Evolutionary conservation across 2,888 invertebrate species (phyloP).

Genomic region (Ernsta delagoae): DNA sequence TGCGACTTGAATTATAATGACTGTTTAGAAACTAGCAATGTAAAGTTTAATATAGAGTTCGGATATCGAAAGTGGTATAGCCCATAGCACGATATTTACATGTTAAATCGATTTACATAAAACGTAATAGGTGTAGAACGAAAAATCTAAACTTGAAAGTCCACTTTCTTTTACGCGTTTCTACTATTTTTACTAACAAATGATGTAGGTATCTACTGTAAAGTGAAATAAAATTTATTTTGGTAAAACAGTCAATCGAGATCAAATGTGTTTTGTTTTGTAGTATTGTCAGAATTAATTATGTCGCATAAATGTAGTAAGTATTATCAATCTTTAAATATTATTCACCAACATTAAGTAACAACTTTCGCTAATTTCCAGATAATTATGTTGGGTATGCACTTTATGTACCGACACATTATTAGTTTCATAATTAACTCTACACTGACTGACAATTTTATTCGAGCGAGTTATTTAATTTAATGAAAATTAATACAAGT

Average conservation of each 20-base stretch:
- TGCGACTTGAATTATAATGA: slow-evolving; percentile 44
- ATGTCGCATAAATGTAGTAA: no score
- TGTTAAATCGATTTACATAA: slow-evolving; percentile 12
- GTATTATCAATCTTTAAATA: no score
- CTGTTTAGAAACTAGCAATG: slow-evolving; percentile 9
- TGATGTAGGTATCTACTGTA: no score
- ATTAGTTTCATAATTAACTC: no score
- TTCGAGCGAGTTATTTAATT: no score
- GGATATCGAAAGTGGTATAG: slow-evolving; percentile 25
- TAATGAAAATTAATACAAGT: no score
- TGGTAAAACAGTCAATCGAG: not conserved
- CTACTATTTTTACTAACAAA: not conserved
- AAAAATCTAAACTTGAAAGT: slow-evolving; percentile 39
- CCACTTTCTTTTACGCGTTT: slow-evolving; percentile 51
- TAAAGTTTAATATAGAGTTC: slow-evolving; percentile 9
- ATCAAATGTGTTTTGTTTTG: not conserved
- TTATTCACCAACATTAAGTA: no score
- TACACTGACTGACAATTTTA: no score
- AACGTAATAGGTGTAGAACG: slow-evolving; percentile 35
- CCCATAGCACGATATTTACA: slow-evolving; percentile 6
- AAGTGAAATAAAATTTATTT: not conserved
- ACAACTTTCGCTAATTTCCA: no score
- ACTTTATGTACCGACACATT: no score
- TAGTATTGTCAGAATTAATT: no score
- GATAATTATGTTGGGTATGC: no score